Evolutionary conservation across 1,140 invertebrate genomes (phyloP).

Genomic region (Dendroctonus valens): DNA sequence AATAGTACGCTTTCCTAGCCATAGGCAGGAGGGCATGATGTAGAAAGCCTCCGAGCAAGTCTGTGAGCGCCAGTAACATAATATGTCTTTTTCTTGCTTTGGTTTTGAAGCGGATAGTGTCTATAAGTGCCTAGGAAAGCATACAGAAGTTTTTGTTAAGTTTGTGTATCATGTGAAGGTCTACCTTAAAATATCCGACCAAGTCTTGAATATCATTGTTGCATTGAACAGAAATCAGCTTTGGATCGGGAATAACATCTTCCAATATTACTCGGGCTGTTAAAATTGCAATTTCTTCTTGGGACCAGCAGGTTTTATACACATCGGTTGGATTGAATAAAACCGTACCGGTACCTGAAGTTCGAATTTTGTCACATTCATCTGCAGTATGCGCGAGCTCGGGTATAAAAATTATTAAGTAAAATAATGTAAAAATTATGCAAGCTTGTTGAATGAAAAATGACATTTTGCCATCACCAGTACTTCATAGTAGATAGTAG

Average conservation of each 20-base stretch:
- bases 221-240: constrained; percentile 50
- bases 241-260: constrained; percentile 47
- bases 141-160: no score
- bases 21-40: constrained; percentile 56
- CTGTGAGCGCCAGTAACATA: constrained; percentile 56
- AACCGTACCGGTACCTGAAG: constrained; percentile 41
- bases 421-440: constrained; percentile 5
- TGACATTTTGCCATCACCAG: no score
- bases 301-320: constrained; percentile 51
- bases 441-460: no score
- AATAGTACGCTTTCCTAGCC: constrained; percentile 59
- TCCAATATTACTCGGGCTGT: constrained; percentile 52
- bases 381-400: background rate
- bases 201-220: constrained; percentile 50
- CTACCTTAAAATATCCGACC: constrained; percentile 54
- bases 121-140: constrained; percentile 38
- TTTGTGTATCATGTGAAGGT: background rate
- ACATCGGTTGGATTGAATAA: constrained; percentile 51
- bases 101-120: constrained; percentile 49
- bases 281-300: constrained; percentile 52
- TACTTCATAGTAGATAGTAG: no score
- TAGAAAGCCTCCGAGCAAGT: constrained; percentile 57
- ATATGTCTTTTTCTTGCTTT: constrained; percentile 52
- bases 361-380: constrained; percentile 5
- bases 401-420: no score